Percentiles rank a stretch among this genome's conserved stretches.
Conservation (phyloP, 2,797 vertebrate species). For the Mus caroli region DNA sequence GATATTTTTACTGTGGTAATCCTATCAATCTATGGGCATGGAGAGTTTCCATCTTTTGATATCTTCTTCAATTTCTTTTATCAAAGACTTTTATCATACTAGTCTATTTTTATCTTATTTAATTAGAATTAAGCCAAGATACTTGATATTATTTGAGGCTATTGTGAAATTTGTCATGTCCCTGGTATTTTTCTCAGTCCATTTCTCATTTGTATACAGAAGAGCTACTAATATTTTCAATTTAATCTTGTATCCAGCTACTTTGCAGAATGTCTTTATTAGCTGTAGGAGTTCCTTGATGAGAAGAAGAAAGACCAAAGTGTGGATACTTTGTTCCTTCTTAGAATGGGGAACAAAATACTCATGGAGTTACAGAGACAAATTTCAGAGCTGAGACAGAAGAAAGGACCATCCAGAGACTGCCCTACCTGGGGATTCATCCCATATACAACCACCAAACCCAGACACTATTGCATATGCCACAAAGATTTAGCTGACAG, state of each 20-base stretch:
- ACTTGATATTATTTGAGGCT: neutral
- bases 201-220: neutral
- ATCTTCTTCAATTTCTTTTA: neutral
- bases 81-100: neutral
- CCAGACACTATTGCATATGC: too few relatives aligned
- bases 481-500: too few relatives aligned
- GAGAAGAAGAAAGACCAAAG: too few relatives aligned
- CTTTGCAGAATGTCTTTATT: neutral
- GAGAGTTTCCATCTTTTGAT: neutral
- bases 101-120: neutral
- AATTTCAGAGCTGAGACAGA: too few relatives aligned
- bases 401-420: too few relatives aligned
- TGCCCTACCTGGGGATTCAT: too few relatives aligned
- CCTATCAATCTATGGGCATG: neutral
- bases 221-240: neutral
- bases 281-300: neutral
- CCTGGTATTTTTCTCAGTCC: neutral
- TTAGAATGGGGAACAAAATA: too few relatives aligned
- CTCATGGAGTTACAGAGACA: too few relatives aligned
- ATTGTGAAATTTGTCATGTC: neutral
- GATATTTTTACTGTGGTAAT: neutral
- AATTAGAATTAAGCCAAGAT: neutral
- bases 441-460: too few relatives aligned
- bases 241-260: neutral
- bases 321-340: too few relatives aligned